Base-by-base conservation (phyloP, 2,888 invertebrate genomes). In the Ceriagrion tenellum region DNA sequence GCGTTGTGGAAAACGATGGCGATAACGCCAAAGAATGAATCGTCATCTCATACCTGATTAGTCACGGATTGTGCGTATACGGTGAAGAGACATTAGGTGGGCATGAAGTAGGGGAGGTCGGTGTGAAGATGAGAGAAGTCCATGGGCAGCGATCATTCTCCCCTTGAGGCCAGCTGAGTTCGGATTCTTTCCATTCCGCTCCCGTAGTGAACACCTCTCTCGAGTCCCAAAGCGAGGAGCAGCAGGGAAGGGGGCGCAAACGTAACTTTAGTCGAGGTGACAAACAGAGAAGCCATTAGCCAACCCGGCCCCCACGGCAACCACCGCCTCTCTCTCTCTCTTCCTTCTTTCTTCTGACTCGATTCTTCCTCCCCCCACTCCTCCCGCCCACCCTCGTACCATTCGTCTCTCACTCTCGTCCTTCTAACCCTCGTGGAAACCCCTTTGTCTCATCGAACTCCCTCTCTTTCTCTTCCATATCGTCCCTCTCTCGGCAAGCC, bases 251-350 rank as follows among this genome's bases (percentile, higher is more conserved):
- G 81, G 26, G 81, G 81, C 20, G 35, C 40, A 95, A 91, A 88
- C 95, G 95, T 95, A 95, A 96, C 95, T 95, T 95, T 95, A 96
- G 95, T 95, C 95, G 74, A 95, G 95, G 95, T 95, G 95, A 95
- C 95, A 95, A 96, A 96, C 96, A 96, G 56, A 95, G 95, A n/a
- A 95, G 95, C 96, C 96, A 96, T 96, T 96, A 96, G 96, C 95
- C 95, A n/a, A n/a, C n/a, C n/a, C n/a, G n/a, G 74, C 74, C 59
- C 20, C 59, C 59, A 59, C 55, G 93, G 91, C 55, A 93, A 88
- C 95, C 88, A 89, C 23, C 93, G 88, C 89, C 30, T 56, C 30
- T 74, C 63, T 95, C n/a, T n/a, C n/a, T n/a, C n/a, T n/a, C 88
- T 59, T 90, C 35, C n/a, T 56, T 81, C 88, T 59, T 90, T 26